Conservation (phyloP, 2,888 invertebrate genomes). For the Uropetala carovei region DNA sequence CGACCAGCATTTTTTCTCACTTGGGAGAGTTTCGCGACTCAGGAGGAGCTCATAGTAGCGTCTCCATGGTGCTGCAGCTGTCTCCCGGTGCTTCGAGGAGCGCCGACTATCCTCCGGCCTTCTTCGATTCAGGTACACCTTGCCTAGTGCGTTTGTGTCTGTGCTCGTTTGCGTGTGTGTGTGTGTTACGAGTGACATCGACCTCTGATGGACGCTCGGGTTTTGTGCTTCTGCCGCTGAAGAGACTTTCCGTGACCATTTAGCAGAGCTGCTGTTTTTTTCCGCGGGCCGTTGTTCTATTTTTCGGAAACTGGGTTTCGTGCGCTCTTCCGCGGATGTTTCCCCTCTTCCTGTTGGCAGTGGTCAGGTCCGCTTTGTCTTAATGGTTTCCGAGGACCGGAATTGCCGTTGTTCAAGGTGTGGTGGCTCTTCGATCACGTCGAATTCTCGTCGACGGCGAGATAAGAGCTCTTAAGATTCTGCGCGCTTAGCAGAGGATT, state of each 20-base stretch:
- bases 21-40: background rate
- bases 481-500: no score
- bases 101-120: constrained; percentile 55
- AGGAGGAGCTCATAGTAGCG: background rate
- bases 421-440: no score
- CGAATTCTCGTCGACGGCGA: no score
- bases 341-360: no score
- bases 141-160: background rate
- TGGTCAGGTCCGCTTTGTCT: no score
- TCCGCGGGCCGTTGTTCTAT: background rate
- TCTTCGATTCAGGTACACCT: constrained; percentile 55
- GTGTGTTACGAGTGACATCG: background rate
- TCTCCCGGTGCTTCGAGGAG: constrained; percentile 58
- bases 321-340: no score
- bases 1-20: background rate
- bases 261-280: background rate
- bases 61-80: constrained; percentile 58
- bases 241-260: background rate
- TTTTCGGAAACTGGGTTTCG: no score
- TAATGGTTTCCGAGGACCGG: no score
- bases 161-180: background rate
- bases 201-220: background rate
- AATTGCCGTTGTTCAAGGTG: no score
- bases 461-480: no score
- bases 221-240: background rate